Percentiles rank a stretch among this genome's conserved stretches.
Evolutionary conservation across 2,888 invertebrate genomes (phyloP).

Genomic region (Ecliptopera silaceata): DNA sequence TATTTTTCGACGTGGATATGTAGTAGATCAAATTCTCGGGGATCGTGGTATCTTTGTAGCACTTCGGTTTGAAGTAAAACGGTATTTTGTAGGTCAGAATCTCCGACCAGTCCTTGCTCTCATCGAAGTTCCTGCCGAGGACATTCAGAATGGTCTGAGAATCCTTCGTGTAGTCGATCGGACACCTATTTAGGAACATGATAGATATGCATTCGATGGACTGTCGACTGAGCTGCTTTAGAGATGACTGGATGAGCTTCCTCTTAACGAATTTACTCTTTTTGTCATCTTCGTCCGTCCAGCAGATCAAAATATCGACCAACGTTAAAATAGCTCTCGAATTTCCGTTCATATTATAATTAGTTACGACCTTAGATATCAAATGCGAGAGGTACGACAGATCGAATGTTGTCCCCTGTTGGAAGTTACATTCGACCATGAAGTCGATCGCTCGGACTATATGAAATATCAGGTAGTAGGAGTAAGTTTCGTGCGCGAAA

Average conservation of each 20-base stretch:
- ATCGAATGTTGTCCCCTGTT: slow-evolving; percentile 57
- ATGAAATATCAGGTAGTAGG: slow-evolving; percentile 83
- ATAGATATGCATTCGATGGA: slow-evolving; percentile 84
- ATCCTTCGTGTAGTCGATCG: slow-evolving; percentile 64
- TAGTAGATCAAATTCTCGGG: slow-evolving; percentile 85
- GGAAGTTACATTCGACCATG: slow-evolving; percentile 69
- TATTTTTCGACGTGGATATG: slow-evolving; percentile 69
- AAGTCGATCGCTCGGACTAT: slow-evolving; percentile 84
- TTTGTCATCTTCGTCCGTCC: slow-evolving; percentile 61
- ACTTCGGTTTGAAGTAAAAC: slow-evolving; percentile 75
- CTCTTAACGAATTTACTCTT: slow-evolving; percentile 63
- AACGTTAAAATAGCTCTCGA: slow-evolving; percentile 77
- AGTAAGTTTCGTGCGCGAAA: slow-evolving; percentile 83
- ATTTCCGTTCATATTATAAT: slow-evolving; percentile 76
- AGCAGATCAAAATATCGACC: slow-evolving; percentile 79
- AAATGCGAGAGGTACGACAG: slow-evolving; percentile 78
- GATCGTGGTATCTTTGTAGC: slow-evolving; percentile 80
- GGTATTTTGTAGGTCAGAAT: slow-evolving; percentile 76
- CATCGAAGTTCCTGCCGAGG: slow-evolving; percentile 77
- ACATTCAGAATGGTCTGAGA: slow-evolving; percentile 72
- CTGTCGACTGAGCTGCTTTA: slow-evolving; percentile 81
- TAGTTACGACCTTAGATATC: slow-evolving; percentile 84
- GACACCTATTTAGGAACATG: slow-evolving; percentile 78
- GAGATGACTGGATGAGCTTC: slow-evolving; percentile 74
- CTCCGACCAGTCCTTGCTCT: slow-evolving; percentile 85